Conservation (phyloP, 1,140 invertebrate species). For the Heterodera carotae region DNA sequence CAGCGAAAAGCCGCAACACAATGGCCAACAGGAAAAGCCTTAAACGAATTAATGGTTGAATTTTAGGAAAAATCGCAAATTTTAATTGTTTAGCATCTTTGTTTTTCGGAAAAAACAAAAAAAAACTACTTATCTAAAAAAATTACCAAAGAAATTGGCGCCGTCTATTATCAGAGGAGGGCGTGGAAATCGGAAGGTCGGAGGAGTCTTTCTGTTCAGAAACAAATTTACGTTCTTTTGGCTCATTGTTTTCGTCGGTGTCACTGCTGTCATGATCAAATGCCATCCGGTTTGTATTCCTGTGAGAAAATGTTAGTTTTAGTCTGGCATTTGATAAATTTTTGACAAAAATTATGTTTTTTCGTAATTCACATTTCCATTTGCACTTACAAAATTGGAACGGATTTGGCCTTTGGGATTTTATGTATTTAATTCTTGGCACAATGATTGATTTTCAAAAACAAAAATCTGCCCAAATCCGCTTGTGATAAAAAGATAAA, state of each 20-base stretch:
- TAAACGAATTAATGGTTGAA: not conserved
- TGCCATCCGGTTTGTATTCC: not conserved
- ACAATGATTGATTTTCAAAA: no score
- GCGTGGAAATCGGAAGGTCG: not conserved
- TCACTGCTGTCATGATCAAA: not conserved
- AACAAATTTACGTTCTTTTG: not conserved
- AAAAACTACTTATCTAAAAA: no score
- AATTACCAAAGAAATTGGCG: conserved; percentile 1
- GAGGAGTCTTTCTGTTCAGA: not conserved
- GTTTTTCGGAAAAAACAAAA: no score
- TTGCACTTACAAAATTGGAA: no score
- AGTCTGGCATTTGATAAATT: no score
- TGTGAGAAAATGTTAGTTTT: not conserved
- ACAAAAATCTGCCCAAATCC: no score
- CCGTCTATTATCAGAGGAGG: not conserved
- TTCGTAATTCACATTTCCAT: no score
- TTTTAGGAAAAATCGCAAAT: no score
- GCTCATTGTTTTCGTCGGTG: not conserved
- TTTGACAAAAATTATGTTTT: no score
- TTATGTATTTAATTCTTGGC: not conserved
- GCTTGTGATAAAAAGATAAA: no score
- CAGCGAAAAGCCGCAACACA: conserved; percentile 9
- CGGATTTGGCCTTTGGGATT: not conserved
- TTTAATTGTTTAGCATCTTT: no score
- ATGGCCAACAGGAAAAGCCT: conserved; percentile 19